Percentiles rank a stretch among this genome's conserved stretches.
Conservation (phyloP, 1,140 invertebrate species). For the Agrypnia vestita region DNA sequence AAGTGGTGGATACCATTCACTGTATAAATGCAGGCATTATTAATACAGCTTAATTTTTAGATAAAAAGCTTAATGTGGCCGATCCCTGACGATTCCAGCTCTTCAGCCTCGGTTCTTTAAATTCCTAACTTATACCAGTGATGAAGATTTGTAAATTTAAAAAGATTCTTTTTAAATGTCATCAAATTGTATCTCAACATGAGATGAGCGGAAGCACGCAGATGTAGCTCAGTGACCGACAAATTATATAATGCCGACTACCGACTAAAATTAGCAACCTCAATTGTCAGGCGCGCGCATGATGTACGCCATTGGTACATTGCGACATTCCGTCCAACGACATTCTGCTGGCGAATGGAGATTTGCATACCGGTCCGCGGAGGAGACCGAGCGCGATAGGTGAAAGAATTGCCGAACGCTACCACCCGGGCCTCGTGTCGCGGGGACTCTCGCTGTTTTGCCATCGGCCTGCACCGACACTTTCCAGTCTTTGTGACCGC, state of each 20-base stretch:
- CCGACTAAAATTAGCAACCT: slow-evolving; percentile 10
- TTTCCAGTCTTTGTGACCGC: slow-evolving; percentile 20
- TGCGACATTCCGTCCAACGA: slow-evolving; percentile 15
- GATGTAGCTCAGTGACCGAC: neutral
- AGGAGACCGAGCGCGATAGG: slow-evolving; percentile 2
- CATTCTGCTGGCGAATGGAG: slow-evolving; percentile 10
- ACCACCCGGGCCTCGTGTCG: neutral
- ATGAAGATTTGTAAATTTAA: too few relatives aligned
- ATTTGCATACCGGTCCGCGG: slow-evolving; percentile 29
- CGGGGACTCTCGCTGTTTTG: slow-evolving; percentile 3
- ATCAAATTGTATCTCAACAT: too few relatives aligned
- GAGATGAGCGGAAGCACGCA: too few relatives aligned
- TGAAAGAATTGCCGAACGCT: slow-evolving; percentile 32
- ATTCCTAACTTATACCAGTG: too few relatives aligned
- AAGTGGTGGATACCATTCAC: too few relatives aligned
- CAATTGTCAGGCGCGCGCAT: slow-evolving; percentile 6
- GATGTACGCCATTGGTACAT: slow-evolving; percentile 12
- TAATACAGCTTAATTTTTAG: too few relatives aligned
- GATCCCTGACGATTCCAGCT: too few relatives aligned
- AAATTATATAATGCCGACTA: neutral
- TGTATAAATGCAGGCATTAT: too few relatives aligned
- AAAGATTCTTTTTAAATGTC: too few relatives aligned
- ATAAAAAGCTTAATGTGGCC: too few relatives aligned
- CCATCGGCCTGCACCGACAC: slow-evolving; percentile 9
- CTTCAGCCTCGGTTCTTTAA: too few relatives aligned